Conservation (phyloP, 2,888 invertebrate genomes). For the Punctoribates punctum region DNA sequence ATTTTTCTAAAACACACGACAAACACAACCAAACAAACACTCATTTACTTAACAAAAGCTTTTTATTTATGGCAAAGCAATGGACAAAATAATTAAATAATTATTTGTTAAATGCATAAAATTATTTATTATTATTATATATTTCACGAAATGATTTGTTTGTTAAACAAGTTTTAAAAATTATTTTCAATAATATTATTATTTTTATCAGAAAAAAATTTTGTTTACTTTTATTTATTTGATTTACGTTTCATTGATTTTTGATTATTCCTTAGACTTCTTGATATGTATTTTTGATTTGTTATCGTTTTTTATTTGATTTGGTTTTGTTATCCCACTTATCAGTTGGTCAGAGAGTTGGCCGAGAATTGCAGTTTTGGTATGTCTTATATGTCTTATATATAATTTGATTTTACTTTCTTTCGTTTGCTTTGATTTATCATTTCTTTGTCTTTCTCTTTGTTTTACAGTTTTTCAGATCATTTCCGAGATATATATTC, state of each 20-base stretch:
- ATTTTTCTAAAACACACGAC: background rate
- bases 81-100: background rate
- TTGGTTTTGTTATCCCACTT: conserved; percentile 15
- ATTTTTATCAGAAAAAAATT: conserved; percentile 28
- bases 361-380: background rate
- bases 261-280: background rate
- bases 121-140: background rate
- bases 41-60: background rate
- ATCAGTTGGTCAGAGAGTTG: background rate
- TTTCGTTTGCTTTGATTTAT: conserved; percentile 2
- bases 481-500: conserved; percentile 22
- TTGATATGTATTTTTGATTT: background rate
- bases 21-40: background rate
- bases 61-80: conserved; percentile 29
- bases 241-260: background rate
- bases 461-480: conserved; percentile 29
- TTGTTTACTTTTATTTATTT: conserved; percentile 33
- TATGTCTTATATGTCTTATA: conserved; percentile 26
- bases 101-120: conserved; percentile 29
- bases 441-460: background rate
- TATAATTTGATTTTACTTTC: background rate
- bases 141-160: conserved; percentile 34
- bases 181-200: conserved; percentile 35
- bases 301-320: background rate
- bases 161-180: conserved; percentile 27